Conservation (phyloP, 2,888 invertebrate species). For the Oscheius sp. region DNA sequence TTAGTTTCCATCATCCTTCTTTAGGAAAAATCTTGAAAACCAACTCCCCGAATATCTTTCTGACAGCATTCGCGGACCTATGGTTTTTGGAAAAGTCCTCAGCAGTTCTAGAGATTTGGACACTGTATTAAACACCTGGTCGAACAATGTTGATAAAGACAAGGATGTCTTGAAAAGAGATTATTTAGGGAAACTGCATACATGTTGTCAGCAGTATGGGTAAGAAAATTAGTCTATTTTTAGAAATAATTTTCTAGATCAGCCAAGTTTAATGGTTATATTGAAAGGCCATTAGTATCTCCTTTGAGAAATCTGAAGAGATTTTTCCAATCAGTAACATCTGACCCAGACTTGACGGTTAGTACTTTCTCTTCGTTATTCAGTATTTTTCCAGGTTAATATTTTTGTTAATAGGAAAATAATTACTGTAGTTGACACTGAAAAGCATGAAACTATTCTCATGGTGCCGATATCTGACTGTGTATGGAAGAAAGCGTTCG, state of each 20-base stretch:
- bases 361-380: background rate
- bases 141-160: background rate
- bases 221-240: background rate
- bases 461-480: constrained; percentile 56
- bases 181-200: constrained; percentile 2
- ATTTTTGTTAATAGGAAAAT: constrained; percentile 87
- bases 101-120: constrained; percentile 9
- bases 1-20: background rate
- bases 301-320: constrained; percentile 33
- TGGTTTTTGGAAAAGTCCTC: constrained; percentile 31
- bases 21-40: constrained; percentile 29
- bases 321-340: constrained; percentile 33
- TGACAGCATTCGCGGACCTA: constrained; percentile 17
- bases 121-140: constrained; percentile 2
- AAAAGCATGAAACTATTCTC: constrained; percentile 74
- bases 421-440: constrained; percentile 85
- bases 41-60: constrained; percentile 25
- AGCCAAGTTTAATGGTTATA: constrained; percentile 52
- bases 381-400: constrained; percentile 77
- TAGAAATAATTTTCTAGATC: constrained; percentile 37
- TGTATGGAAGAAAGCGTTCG: constrained; percentile 40
- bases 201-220: constrained; percentile 22
- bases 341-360: background rate
- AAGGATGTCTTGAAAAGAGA: background rate
- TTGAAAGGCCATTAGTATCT: constrained; percentile 36